Base-by-base conservation (phyloP, 2,888 invertebrate species). In the Xestia sexstrigata region DNA sequence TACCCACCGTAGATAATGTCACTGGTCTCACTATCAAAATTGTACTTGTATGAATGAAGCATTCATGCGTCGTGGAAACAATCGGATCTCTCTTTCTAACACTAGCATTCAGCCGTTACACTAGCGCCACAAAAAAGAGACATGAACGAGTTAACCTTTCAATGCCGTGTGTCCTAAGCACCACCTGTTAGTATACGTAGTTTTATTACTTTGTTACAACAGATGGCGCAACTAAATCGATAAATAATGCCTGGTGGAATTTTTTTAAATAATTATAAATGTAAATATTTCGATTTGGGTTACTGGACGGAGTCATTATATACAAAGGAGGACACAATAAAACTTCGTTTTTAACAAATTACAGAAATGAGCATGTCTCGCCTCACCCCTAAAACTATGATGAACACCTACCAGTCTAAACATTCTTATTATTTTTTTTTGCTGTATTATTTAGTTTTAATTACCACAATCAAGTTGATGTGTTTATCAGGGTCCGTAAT, bases 31-130 rank as follows among this genome's bases (percentile, higher is more conserved):
- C 75, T 81, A 86, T 79, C 80, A 84, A 82, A n/a, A 81, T 76
- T 79, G 62, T 67, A 79, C 23, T 63, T 72, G 71, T 20, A 76
- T 86, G 81, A 89, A 89, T 89, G 80, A 74, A 84, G 76, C 74
- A 82, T 77, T 74, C 66, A 76, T 74, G 74, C 69, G n/a, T 42
- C 9, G 49, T 70, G 70, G 69, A 55, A 87, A 87, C 81, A 77
- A 76, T 91, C 88, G 88, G 88, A 82, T 87, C 80, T 95, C 95
- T 94, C 95, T 92, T 85, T 95, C 91, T 72, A 84, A 82, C 93
- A 70, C 67, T 55, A n/a, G 45, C 23, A 52, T 69, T 76, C 66
- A 42, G 67, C 52, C 60, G 49, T 26, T 20, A 78, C 80, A 86
- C 83, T 88, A 86, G 86, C 88, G 90, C 90, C 87, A 87, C 70